Conservation (phyloP, 1,140 invertebrate genomes). For the Pararge aegeria region DNA sequence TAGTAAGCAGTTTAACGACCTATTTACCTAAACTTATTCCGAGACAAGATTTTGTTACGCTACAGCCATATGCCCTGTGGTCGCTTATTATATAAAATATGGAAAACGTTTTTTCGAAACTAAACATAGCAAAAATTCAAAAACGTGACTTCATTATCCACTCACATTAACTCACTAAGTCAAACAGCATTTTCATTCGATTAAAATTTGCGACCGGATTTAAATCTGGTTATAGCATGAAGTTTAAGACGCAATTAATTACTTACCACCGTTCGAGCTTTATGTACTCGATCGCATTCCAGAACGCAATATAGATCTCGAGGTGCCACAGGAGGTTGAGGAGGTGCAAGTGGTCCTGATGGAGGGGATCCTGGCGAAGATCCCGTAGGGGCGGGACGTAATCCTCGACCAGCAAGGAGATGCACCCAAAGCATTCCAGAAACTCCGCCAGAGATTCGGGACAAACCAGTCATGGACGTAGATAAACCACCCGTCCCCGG, state of each 20-base stretch:
- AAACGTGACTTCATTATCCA: no score
- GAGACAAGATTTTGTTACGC: no score
- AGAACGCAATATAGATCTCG: conserved; percentile 98
- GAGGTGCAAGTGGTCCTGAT: conserved; percentile 57
- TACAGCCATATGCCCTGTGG: no score
- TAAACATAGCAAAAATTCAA: no score
- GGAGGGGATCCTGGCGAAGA: conserved; percentile 83
- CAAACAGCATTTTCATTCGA: no score
- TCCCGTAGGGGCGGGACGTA: conserved; percentile 88
- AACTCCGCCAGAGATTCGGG: conserved; percentile 81
- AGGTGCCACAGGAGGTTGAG: conserved; percentile 81
- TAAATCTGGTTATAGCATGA: no score
- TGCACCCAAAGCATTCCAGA: conserved; percentile 96
- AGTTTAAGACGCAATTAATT: background rate
- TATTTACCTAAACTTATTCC: no score
- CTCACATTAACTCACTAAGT: no score
- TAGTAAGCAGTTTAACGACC: no score
- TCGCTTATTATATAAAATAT: no score
- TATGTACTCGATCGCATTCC: conserved; percentile 97
- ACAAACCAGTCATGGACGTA: conserved; percentile 69
- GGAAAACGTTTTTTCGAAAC: no score
- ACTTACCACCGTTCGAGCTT: conserved; percentile 94
- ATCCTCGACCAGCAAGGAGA: conserved; percentile 92
- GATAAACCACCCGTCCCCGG: conserved; percentile 80
- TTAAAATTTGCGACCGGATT: no score